A percentile compares a stretch with the other conserved stretches of the same genome.
Conservation (phyloP, 2,113 vertebrate genomes). For the Hippoglossus stenolepis region DNA sequence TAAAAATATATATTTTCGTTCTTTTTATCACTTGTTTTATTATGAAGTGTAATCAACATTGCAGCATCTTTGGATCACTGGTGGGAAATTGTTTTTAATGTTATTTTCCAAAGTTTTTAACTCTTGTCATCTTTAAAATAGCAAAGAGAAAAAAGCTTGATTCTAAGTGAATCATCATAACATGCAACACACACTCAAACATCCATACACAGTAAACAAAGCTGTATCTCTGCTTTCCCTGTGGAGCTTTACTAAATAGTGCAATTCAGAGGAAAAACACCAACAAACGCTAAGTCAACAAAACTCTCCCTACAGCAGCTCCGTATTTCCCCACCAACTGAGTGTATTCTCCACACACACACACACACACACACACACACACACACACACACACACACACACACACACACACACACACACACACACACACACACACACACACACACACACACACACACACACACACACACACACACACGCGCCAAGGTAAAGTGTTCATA, state of each 20-base stretch:
- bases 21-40: background rate
- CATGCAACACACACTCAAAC: background rate
- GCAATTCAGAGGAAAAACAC: conserved; percentile 30
- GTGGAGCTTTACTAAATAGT: conserved; percentile 21
- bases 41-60: no score
- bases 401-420: conserved; percentile 2
- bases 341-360: background rate
- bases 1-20: background rate
- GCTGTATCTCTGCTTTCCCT: background rate
- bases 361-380: background rate
- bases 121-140: no score
- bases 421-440: background rate
- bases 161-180: background rate
- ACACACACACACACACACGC: background rate
- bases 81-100: no score
- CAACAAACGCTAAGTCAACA: conserved; percentile 48
- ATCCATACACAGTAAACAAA: conserved; percentile 14
- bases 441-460: background rate
- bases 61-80: no score
- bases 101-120: no score
- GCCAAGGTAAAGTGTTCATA: conserved; percentile 4
- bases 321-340: conserved; percentile 21
- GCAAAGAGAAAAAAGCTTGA: background rate
- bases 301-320: conserved; percentile 7
- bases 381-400: background rate